A percentile compares a stretch with the other conserved stretches of the same genome.
Conservation (phyloP, 2,113 vertebrate species). For the Dipodomys spectabilis region DNA sequence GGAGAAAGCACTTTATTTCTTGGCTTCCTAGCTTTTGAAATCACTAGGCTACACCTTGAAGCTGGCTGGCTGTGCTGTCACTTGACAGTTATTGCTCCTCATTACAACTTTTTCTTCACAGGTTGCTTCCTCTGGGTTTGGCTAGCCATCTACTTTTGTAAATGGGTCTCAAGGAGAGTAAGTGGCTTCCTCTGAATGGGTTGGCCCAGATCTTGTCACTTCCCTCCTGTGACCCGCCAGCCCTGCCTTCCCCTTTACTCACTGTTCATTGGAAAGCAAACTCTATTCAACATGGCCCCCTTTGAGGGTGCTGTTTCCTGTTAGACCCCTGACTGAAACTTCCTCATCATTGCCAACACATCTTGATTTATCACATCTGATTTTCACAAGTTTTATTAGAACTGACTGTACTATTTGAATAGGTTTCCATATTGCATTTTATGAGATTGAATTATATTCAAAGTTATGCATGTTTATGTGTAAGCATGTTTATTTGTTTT, state of each 20-base stretch:
- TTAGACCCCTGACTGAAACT: not conserved
- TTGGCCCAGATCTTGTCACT: not conserved
- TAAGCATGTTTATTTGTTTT: constrained; percentile 30
- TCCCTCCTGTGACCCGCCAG: not conserved
- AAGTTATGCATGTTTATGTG: not conserved
- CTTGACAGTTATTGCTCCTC: not conserved
- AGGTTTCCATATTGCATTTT: not conserved
- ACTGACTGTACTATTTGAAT: not conserved
- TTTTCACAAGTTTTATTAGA: constrained; percentile 13
- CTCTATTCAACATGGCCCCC: not conserved
- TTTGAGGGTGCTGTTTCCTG: not conserved
- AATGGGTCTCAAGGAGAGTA: too few species aligned
- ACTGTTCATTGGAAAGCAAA: not conserved
- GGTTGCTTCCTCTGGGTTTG: not conserved
- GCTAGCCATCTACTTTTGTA: not conserved
- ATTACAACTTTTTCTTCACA: not conserved
- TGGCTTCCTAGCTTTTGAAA: not conserved
- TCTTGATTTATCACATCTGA: not conserved
- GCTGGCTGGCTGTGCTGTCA: not conserved
- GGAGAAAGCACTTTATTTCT: not conserved
- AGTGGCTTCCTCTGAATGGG: too few species aligned
- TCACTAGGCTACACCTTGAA: not conserved
- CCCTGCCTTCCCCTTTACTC: not conserved
- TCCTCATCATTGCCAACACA: not conserved
- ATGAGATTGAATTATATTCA: not conserved